Evolutionary conservation across 2,797 vertebrate species (phyloP), one percentile per base, ranked within the genome.

Genomic region (Pygocentrus nattereri): DNA sequence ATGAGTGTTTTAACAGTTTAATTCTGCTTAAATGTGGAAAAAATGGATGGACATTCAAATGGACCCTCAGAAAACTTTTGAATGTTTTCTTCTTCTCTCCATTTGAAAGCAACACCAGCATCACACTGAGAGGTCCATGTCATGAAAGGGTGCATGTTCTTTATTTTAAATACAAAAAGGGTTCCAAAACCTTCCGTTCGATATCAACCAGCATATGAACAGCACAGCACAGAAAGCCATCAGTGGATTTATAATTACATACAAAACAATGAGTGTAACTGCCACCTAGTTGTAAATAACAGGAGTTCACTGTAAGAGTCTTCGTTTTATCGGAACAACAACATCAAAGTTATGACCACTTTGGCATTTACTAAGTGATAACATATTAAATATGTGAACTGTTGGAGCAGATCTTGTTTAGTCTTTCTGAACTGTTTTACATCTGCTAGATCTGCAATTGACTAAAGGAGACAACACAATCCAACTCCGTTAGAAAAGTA

Each of bases 131-230:
- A 25, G n/a, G 34, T 50, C 21, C 64, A 38, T 38, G 13, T 47
- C 59, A 5, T 25, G 38, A 25, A 38, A 77, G 31, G 23, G 67
- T 7, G 18, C 54, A 47, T 41, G 54, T 19, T 56, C 15, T 82
- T 76, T 76, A 82, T 77, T 81, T 82, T 69, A 77, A 72, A 82
- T 82, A 76, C 79, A 81, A 70, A 80, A 65, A 50, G 1, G 5
- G 1, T 25, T 47, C 25, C 72, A 68, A 75, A 61, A 68, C 54
- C 38, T 27, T 76, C 41, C 0, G 7, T 21, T 56, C 72, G 16
- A 41, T 41, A 58, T 58, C 15, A n/a, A 16, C n/a, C 52, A 41
- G 47, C 23, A 65, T 54, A 4, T 7, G 47, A 5, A 76, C 80
- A 27, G 72, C 62, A 72, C 34, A 62, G 56, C 23, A 18, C 44